These are phyloP conservation scores for Glaucomys volans DNA, from an alignment of 2,113 vertebrate species.

Conservation along the genomic window DNA sequence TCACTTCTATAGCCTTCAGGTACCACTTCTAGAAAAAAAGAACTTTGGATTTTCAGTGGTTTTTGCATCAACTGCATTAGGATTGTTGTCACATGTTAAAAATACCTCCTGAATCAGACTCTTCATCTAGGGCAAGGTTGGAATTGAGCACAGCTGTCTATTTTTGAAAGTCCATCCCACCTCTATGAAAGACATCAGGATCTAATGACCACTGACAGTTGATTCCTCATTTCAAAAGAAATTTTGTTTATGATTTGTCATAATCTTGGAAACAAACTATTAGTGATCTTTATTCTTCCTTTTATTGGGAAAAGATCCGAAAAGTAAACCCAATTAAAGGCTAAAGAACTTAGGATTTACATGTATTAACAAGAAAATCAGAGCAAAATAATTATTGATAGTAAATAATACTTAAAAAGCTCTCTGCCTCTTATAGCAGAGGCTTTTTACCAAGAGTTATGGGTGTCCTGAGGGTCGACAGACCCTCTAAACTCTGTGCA, in stretches of 20 bases:
- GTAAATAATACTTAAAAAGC: conserved; percentile 52
- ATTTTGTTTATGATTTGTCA: background rate
- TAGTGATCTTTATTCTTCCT: conserved; percentile 35
- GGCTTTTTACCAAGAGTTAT: background rate
- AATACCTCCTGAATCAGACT: background rate
- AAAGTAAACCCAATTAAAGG: conserved; percentile 38
- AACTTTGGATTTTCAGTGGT: background rate
- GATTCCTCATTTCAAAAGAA: conserved; percentile 44
- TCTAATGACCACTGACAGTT: background rate
- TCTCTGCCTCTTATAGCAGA: background rate
- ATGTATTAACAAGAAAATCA: conserved; percentile 20
- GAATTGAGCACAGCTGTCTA: background rate
- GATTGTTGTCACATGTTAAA: background rate
- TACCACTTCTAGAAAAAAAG: background rate
- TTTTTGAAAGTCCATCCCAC: background rate
- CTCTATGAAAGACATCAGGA: background rate
- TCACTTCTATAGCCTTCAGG: background rate
- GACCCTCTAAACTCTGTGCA: background rate
- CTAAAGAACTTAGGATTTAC: conserved; percentile 40
- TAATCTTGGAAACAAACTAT: conserved; percentile 54
- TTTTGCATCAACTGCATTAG: background rate
- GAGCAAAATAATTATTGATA: conserved; percentile 44
- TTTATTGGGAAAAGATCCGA: conserved; percentile 16
- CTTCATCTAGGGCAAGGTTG: background rate
- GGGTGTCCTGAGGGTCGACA: background rate